These are phyloP conservation scores for Lysiphlebus fabarum DNA, from an alignment of 1,140 invertebrate species.

Conservation along the genomic window DNA sequence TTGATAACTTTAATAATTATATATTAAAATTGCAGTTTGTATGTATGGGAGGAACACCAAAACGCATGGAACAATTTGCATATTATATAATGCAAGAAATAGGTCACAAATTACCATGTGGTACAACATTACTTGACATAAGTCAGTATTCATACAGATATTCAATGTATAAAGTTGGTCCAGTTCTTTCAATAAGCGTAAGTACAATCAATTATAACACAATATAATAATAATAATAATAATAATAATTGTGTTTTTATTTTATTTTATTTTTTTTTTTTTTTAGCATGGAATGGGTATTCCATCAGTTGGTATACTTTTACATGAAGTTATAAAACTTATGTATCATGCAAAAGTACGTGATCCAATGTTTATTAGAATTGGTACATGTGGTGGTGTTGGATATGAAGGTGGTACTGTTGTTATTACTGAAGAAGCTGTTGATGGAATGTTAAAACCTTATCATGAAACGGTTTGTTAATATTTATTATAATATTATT, in stretches of 20 bases:
- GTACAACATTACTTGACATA: slow-evolving; percentile 83
- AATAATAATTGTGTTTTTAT: no score
- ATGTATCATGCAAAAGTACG: slow-evolving; percentile 86
- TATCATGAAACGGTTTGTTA: slow-evolving; percentile 64
- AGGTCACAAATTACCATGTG: slow-evolving; percentile 82
- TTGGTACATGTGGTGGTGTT: slow-evolving; percentile 92
- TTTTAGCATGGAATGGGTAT: slow-evolving; percentile 90
- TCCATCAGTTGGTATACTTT: slow-evolving; percentile 84
- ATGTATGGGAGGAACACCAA: slow-evolving; percentile 95
- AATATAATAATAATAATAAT: no score
- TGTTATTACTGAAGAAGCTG: slow-evolving; percentile 81
- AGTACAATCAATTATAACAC: no score
- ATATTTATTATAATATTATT: neutral
- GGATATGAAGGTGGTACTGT: slow-evolving; percentile 85
- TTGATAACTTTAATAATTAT: no score
- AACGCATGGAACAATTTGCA: slow-evolving; percentile 91
- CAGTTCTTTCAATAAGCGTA: slow-evolving; percentile 86
- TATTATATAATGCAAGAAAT: slow-evolving; percentile 88
- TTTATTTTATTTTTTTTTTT: no score
- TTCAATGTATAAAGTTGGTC: slow-evolving; percentile 97
- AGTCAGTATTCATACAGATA: slow-evolving; percentile 91
- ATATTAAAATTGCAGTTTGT: no score
- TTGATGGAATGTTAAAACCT: slow-evolving; percentile 76
- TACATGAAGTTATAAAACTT: slow-evolving; percentile 91
- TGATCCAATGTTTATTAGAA: slow-evolving; percentile 86